phyloP scores from a whole-genome alignment of 2,888 invertebrate genomes.

The Lucinisca nassula region DNA sequence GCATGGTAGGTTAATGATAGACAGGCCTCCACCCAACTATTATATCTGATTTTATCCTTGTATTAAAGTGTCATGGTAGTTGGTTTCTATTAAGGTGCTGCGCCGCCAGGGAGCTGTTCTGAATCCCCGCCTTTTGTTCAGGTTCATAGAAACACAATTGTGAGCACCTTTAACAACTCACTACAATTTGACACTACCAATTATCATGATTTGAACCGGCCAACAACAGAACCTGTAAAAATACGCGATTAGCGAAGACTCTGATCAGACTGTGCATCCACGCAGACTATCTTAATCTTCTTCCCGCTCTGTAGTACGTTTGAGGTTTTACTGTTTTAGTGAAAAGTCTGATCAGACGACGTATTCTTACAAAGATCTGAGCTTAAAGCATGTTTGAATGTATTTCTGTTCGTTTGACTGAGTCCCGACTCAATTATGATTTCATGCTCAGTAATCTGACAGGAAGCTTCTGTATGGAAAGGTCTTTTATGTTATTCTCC shows the following conservation, averaged over 20 bases:
- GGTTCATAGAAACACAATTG: neutral
- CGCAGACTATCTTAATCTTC: no score
- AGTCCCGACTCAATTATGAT: no score
- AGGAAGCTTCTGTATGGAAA: neutral
- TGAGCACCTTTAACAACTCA: neutral
- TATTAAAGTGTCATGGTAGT: neutral
- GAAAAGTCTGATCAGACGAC: no score
- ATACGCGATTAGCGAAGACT: no score
- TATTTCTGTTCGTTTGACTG: no score
- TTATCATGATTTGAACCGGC: no score
- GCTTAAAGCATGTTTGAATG: no score
- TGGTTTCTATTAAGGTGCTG: neutral
- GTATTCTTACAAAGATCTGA: no score
- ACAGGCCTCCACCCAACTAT: neutral
- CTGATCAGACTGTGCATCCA: no score
- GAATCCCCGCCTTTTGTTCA: neutral
- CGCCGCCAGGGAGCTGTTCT: neutral
- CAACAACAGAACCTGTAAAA: no score
- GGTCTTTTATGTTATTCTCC: neutral
- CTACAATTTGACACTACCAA: slow-evolving; percentile 62
- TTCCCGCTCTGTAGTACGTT: no score
- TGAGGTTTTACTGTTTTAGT: no score
- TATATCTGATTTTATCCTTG: neutral
- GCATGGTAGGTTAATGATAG: neutral
- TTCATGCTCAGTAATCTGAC: neutral